Conservation (phyloP, 2,888 invertebrate genomes). For the Microchrysa polita region DNA sequence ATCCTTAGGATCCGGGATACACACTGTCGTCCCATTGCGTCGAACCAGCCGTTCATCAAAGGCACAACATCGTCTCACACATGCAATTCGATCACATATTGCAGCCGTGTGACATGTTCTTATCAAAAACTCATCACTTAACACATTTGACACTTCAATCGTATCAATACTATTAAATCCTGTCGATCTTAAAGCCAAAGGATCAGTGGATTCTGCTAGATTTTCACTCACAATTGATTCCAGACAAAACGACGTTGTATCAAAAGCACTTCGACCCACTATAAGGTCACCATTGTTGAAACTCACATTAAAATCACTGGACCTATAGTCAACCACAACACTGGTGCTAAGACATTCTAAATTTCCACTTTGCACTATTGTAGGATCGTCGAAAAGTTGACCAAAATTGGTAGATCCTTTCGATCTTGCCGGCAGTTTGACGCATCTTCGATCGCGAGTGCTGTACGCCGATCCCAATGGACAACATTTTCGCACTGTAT, state of each 20-base stretch:
- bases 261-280: conserved; percentile 51
- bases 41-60: conserved; percentile 58
- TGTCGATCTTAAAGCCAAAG: background rate
- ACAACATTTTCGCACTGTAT: conserved; percentile 60
- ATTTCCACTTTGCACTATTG: conserved; percentile 56
- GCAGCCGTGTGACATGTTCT: conserved; percentile 49
- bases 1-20: conserved; percentile 55
- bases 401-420: conserved; percentile 18
- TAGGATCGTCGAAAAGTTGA: conserved; percentile 53
- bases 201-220: background rate
- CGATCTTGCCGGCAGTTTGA: background rate
- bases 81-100: conserved; percentile 57
- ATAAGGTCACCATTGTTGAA: conserved; percentile 52
- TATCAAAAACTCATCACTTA: conserved; percentile 36
- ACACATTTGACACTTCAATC: background rate
- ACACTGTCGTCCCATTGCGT: conserved; percentile 56
- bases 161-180: background rate
- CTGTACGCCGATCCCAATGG: conserved; percentile 57
- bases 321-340: conserved; percentile 59
- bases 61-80: conserved; percentile 60
- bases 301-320: conserved; percentile 53
- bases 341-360: conserved; percentile 55
- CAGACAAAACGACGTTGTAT: conserved; percentile 57
- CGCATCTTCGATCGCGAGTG: conserved; percentile 22
- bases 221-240: conserved; percentile 55